Evolutionary conservation across 2,113 vertebrate species (phyloP).

Genomic region (Scopus umbretta): DNA sequence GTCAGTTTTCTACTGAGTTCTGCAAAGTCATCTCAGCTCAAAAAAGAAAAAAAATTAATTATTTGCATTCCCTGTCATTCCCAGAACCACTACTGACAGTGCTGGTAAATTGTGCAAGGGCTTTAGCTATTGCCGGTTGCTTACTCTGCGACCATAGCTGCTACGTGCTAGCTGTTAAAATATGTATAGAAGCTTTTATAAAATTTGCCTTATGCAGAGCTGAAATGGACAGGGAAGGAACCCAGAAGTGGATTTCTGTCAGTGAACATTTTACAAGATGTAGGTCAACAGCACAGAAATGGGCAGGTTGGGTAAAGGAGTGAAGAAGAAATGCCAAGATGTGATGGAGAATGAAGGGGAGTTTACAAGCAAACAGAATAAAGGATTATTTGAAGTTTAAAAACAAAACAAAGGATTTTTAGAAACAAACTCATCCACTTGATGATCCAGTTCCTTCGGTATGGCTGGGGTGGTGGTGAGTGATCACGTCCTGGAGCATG

Average conservation of each 20-base stretch:
- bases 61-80: neutral
- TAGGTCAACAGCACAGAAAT: neutral
- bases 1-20: neutral
- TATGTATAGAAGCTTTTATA: neutral
- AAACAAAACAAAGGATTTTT: neutral
- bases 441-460: neutral
- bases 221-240: neutral
- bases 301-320: neutral
- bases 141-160: neutral
- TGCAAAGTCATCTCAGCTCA: neutral
- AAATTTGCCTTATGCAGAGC: neutral
- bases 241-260: neutral
- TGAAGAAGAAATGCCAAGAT: neutral
- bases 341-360: neutral
- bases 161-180: neutral
- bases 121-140: neutral
- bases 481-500: fast-evolving
- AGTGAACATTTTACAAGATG: neutral
- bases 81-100: neutral
- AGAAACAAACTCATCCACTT: neutral
- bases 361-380: neutral
- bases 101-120: neutral
- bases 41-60: neutral
- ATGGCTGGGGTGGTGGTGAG: neutral
- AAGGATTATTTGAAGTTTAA: neutral